phyloP scores from a whole-genome alignment of 2,888 invertebrate species.

The Myopa tessellatipennis region DNA sequence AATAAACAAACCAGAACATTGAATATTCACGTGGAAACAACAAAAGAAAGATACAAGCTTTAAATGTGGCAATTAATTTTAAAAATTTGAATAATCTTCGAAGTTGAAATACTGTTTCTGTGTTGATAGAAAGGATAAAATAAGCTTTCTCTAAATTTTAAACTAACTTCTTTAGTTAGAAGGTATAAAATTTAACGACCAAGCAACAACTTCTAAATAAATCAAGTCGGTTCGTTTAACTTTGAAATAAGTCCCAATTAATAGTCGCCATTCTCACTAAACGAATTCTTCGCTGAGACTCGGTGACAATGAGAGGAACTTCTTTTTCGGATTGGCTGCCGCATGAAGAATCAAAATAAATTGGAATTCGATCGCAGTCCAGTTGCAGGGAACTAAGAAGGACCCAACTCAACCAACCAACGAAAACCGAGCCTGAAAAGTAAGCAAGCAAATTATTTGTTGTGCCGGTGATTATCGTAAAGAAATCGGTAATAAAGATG shows the following conservation, averaged over 20 bases:
- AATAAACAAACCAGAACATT: background rate
- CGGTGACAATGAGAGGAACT: constrained; percentile 31
- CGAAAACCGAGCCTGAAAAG: no score
- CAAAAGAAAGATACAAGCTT: no score
- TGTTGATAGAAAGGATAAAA: background rate
- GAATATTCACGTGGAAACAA: no score
- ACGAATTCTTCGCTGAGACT: background rate
- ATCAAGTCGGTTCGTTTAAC: background rate
- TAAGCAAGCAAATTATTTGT: no score
- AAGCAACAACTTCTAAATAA: background rate
- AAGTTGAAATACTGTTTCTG: no score
- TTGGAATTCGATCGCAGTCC: constrained; percentile 31
- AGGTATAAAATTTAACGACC: no score
- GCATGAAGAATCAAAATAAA: constrained; percentile 38
- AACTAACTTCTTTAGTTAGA: no score
- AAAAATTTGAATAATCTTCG: background rate
- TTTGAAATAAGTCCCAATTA: constrained; percentile 24
- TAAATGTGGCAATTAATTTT: no score
- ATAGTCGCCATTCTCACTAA: background rate
- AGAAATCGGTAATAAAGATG: no score
- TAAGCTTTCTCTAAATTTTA: no score
- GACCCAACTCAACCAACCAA: no score
- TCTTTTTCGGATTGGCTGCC: constrained; percentile 22
- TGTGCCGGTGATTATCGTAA: no score
- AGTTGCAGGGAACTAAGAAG: background rate